Evolutionary conservation across 1,140 invertebrate genomes (phyloP), one percentile per base, ranked within the genome.

Genomic region (Helicoverpa armigera): DNA sequence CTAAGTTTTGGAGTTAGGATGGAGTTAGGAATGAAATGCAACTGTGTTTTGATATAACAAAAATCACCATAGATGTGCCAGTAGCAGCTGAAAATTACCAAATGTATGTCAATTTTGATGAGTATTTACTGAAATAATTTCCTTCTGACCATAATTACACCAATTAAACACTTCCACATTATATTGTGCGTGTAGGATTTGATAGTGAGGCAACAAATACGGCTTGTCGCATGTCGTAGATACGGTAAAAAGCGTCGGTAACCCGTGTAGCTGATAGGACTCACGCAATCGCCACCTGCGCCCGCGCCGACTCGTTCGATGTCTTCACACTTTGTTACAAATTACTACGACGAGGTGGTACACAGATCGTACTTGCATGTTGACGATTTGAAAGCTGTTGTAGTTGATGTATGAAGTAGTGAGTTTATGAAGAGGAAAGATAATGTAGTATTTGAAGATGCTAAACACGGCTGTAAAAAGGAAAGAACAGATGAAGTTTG

Each of bases 231-330:
- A 9, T 80, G 77, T 80, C 81, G 80, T 82, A 87, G 85, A 87
- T 87, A 79, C 23, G 48, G 67, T 70, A 53, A 70, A 87, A 88
- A 89, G 84, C 83, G 77, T 85, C 83, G 84, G 88, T 89, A 89
- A 87, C 88, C 88, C 78, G 82, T 84, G 84, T 86, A 76, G 50
- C 54, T 58, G 88, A 89, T 89, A 88, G 56, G 51, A 54, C 53
- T 29, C 76, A 79, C 76, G 76, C 76, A 43, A 79, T 60, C 29
- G n/a, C 48, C 78, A 85, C 83, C 77, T 81, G 74, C 60, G 69
- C 7, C 35, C 7, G 35, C 18, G 18, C 65, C 67, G 35, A 70
- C 67, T 12, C 11, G 43, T 50, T 50, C 61, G 16, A 31, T 43
- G 56, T 61, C 73, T 60, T 48, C 48, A 70, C 18, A 53, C 5